A percentile compares a stretch with the other conserved stretches of the same genome.
Conservation (phyloP, 2,113 vertebrate species). For the Myrmecobius fasciatus region DNA sequence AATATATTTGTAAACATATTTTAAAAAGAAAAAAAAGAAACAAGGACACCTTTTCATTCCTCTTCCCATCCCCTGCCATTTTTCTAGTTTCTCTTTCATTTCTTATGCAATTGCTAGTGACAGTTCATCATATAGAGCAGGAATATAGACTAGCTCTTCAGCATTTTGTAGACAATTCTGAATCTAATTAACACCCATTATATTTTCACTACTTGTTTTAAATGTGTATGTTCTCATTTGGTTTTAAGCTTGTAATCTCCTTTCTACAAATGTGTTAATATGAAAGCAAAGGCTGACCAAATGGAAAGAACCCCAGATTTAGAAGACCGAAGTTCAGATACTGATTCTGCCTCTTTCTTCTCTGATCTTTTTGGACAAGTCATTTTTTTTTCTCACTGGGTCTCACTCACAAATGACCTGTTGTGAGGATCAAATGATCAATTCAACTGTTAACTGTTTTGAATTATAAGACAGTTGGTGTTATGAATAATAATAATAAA, state of each 20-base stretch:
- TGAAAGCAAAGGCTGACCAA: not conserved
- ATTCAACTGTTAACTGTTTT: not conserved
- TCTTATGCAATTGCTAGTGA: slow-evolving; percentile 14
- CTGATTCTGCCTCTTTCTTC: not conserved
- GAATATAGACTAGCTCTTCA: slow-evolving; percentile 38
- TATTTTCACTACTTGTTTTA: slow-evolving; percentile 7
- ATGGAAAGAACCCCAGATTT: not conserved
- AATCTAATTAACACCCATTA: slow-evolving; percentile 22
- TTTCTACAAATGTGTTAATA: not conserved
- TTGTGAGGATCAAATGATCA: not conserved
- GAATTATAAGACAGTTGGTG: not conserved
- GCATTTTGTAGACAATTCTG: slow-evolving; percentile 26
- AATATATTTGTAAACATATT: not conserved
- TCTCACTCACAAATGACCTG: not conserved
- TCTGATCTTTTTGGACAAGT: not conserved
- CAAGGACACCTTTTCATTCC: accelerated
- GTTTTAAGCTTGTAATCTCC: not conserved
- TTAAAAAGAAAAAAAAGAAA: slow-evolving; percentile 8
- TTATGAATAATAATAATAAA: not conserved
- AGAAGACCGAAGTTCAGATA: not conserved
- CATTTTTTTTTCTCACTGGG: not conserved
- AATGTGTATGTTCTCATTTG: not conserved
- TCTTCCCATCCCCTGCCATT: not conserved
- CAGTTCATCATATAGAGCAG: not conserved
- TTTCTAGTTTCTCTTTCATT: not conserved